A percentile compares a stretch with the other conserved stretches of the same genome.
Evolutionary conservation across 2,797 vertebrate genomes (phyloP).

Genomic region (Lacerta viridis): DNA sequence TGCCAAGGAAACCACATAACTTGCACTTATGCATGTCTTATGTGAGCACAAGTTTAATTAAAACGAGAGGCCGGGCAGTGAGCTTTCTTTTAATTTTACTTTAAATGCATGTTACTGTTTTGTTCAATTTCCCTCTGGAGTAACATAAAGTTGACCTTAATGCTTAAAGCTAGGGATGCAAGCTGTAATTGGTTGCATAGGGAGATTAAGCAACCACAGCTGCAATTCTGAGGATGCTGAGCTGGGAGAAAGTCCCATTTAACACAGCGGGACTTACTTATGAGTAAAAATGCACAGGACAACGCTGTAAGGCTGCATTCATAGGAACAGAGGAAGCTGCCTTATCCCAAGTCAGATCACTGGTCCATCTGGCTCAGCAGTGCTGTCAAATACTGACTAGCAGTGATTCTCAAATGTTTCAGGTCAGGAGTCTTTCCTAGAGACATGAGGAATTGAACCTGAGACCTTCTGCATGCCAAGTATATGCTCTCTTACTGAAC

Average conservation of each 20-base stretch:
- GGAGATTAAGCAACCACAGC: not conserved
- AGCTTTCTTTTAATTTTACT: slow-evolving; percentile 79
- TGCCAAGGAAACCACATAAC: slow-evolving; percentile 81
- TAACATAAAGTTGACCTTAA: slow-evolving; percentile 69
- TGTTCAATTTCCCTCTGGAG: slow-evolving; percentile 74
- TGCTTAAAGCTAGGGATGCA: slow-evolving; percentile 58
- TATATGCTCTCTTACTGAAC: no score
- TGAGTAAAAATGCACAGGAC: not conserved
- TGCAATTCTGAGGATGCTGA: not conserved
- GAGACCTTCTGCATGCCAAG: no score
- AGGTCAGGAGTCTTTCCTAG: no score
- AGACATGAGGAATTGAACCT: no score
- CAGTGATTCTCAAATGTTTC: no score
- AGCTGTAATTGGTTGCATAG: not conserved
- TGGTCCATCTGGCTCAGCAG: no score
- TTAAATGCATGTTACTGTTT: slow-evolving; percentile 76
- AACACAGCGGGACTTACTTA: not conserved
- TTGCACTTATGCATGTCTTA: slow-evolving; percentile 77
- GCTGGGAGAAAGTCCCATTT: not conserved
- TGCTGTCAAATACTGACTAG: no score
- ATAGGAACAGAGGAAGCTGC: no score
- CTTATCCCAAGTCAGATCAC: no score
- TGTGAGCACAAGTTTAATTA: slow-evolving; percentile 80
- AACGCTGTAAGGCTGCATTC: no score
- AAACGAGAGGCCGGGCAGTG: slow-evolving; percentile 75